Evolutionary conservation across 2,113 vertebrate species (phyloP), one percentile per base, ranked within the genome.

Genomic region (Phyllopteryx taeniolatus): DNA sequence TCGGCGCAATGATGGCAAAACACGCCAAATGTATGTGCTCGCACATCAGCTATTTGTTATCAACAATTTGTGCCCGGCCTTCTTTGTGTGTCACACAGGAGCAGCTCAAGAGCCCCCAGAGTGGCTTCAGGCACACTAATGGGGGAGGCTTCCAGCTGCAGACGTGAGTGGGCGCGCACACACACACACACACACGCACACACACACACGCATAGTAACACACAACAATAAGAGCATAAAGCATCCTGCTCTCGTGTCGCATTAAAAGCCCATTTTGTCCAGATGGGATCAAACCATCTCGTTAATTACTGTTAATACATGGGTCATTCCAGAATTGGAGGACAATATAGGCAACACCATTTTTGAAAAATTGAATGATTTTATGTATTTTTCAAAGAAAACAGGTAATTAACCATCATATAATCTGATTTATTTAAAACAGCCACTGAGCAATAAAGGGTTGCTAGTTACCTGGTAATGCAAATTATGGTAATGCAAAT

Each of bases 81-180:
- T 15, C 15, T 67, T 10, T 75, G 62, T 71, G 60, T 68, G 27
- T 79, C 22, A 68, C 60, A 66, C 72, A 99, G 97, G 94, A 96
- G 88, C 95, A 98, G 71, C 90, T 95, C 83, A 93, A 91, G 86
- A 94, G 91, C 84, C 87, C 95, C 62, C 94, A 96, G 90, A 94
- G 91, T 82, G 91, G 81, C 74, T 87, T 94, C 87, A 92, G 93
- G 82, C 91, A 93, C 79, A 90, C 92, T 79, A 87, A 82, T 35
- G 92, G 94, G 89, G 94, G 91, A 79, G 93, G 91, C 79, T 94
- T 91, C 80, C 91, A 90, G 5, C 92, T 95, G 79, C 95, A 94
- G 89, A 97, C 92, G 97, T 99, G 90, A 91, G 88, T 86, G 31
- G 33, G 61, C 39, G 72, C 27, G 27, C 27, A 27, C 17, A 31